phyloP scores from a whole-genome alignment of 2,113 vertebrate species.

The Micronycteris hirsuta region DNA sequence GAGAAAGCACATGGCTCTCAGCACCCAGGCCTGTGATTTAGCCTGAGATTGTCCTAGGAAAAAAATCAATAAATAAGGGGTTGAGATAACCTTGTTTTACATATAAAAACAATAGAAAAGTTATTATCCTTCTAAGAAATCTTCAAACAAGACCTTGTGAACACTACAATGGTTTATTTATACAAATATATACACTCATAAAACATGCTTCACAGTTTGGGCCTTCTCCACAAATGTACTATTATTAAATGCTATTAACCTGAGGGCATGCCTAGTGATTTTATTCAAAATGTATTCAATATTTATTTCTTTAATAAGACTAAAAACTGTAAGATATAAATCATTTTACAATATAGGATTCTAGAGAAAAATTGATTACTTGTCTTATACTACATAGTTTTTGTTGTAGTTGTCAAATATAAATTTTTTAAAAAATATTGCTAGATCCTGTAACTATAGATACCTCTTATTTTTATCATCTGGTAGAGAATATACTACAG shows the following conservation, averaged over 20 bases:
- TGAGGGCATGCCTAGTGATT: not conserved
- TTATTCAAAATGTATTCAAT: not conserved
- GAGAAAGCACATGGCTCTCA: not conserved
- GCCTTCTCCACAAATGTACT: not conserved
- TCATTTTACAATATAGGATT: not conserved
- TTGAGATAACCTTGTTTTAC: not conserved
- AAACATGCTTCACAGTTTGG: rapidly evolving
- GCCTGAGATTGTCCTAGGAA: not conserved
- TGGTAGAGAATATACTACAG: not conserved
- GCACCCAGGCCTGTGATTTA: not conserved
- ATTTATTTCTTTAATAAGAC: not conserved
- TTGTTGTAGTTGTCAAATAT: not conserved
- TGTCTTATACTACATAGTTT: not conserved
- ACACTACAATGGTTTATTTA: not conserved
- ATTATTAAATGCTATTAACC: not conserved
- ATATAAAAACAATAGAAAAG: not conserved
- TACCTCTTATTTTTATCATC: not conserved
- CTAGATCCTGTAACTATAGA: not conserved
- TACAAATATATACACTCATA: not conserved
- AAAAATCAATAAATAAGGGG: not conserved
- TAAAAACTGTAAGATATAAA: not conserved
- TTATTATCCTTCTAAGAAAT: not conserved
- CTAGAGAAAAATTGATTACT: not conserved
- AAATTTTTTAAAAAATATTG: not conserved
- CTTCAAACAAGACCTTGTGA: not conserved